These are phyloP conservation scores for Siniperca obscura DNA, from an alignment of 2,797 vertebrate genomes.

Conservation along the genomic window DNA sequence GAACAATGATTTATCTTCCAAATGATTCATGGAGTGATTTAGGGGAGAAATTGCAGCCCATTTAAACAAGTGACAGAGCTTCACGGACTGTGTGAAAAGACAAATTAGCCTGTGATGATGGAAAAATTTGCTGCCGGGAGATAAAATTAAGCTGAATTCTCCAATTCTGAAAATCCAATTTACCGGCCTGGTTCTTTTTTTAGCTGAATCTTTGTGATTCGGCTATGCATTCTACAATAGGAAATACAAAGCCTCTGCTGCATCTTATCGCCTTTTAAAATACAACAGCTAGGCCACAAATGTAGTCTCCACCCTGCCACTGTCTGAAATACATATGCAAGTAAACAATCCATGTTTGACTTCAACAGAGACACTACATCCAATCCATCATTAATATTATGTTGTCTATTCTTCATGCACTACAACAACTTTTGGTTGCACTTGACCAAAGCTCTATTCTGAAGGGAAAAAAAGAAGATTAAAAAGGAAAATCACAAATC, in stretches of 20 bases:
- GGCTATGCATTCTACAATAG: neutral
- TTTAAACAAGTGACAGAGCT: conserved; percentile 48
- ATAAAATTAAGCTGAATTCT: conserved; percentile 37
- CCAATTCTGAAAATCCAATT: conserved; percentile 50
- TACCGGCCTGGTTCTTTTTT: conserved; percentile 8
- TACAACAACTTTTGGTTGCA: neutral
- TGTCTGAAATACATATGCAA: neutral
- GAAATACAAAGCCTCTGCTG: neutral
- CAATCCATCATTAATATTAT: neutral
- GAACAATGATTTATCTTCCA: conserved; percentile 48
- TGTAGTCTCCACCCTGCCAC: neutral
- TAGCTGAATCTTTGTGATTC: conserved; percentile 7
- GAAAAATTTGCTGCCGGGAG: conserved; percentile 27
- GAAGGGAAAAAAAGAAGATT: neutral
- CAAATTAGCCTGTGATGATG: conserved; percentile 48
- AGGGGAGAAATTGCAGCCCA: conserved; percentile 29
- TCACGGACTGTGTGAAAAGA: conserved; percentile 44
- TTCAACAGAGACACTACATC: neutral
- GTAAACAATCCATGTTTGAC: neutral
- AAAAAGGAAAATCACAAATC: neutral
- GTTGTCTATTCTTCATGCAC: conserved; percentile 10
- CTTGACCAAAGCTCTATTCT: neutral
- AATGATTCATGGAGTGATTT: conserved; percentile 61
- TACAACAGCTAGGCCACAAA: neutral
- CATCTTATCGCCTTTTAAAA: conserved; percentile 1